These are phyloP conservation scores for Corvus moneduloides DNA, from an alignment of 2,113 vertebrate species.

Conservation along the genomic window DNA sequence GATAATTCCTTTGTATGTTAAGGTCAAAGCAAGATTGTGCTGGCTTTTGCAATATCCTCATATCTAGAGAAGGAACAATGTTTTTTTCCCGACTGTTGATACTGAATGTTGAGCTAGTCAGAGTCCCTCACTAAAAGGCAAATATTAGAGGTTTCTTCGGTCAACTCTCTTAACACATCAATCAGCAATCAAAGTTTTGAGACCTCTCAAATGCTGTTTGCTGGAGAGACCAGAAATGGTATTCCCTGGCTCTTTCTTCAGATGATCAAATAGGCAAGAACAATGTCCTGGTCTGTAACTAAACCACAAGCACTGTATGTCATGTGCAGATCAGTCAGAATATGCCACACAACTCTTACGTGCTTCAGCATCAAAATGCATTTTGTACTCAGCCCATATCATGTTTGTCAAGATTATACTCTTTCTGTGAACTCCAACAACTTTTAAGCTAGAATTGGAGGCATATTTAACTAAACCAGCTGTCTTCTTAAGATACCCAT, in stretches of 20 bases:
- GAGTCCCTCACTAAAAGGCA: neutral
- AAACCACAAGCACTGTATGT: neutral
- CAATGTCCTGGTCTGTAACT: neutral
- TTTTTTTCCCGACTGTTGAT: neutral
- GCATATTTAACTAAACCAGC: neutral
- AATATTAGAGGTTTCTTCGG: neutral
- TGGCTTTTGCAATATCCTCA: neutral
- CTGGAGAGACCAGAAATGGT: neutral
- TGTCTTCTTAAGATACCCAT: neutral
- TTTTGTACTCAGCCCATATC: fast-evolving
- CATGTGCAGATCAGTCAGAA: neutral
- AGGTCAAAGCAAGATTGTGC: neutral
- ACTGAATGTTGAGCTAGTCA: neutral
- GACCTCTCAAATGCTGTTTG: neutral
- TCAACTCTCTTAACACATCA: neutral
- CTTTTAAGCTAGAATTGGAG: neutral
- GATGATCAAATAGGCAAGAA: neutral
- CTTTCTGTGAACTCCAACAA: neutral
- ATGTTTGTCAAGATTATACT: neutral
- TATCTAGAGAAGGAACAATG: neutral
- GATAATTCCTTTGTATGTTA: neutral
- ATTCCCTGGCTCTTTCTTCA: neutral
- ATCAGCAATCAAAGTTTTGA: neutral
- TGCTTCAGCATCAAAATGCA: neutral
- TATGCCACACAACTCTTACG: fast-evolving